Conservation (phyloP, 2,888 invertebrate genomes). For the Drosophila parthenogenetica region DNA sequence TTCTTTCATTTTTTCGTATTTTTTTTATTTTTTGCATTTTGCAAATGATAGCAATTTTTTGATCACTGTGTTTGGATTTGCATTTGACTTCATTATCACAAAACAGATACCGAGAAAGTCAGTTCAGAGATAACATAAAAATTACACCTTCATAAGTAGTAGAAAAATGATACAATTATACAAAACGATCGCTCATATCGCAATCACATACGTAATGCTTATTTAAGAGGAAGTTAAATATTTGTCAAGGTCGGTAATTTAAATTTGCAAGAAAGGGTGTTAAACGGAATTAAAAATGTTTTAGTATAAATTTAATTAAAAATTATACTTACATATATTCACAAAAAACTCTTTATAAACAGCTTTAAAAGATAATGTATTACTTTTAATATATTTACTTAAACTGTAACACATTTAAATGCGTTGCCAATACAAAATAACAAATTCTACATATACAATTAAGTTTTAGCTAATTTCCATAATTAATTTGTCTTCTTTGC, state of each 20-base stretch:
- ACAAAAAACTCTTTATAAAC: too few species aligned
- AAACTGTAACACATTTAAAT: too few species aligned
- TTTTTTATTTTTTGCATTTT: constrained; percentile 18
- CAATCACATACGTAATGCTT: constrained; percentile 9
- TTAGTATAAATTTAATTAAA: too few species aligned
- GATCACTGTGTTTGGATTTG: constrained; percentile 27
- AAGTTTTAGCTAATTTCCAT: too few species aligned
- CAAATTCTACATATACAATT: too few species aligned
- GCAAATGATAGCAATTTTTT: constrained; percentile 30
- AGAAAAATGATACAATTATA: constrained; percentile 23
- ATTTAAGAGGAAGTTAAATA: neutral
- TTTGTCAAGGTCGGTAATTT: neutral
- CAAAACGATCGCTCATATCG: constrained; percentile 2
- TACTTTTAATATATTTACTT: too few species aligned
- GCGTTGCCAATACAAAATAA: too few species aligned
- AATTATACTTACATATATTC: too few species aligned
- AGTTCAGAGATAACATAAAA: neutral
- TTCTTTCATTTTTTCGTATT: constrained; percentile 15
- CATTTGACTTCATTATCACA: constrained; percentile 26
- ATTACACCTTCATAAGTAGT: neutral
- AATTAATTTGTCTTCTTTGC: too few species aligned
- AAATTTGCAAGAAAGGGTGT: neutral
- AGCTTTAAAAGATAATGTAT: too few species aligned
- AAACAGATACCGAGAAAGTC: constrained; percentile 41
- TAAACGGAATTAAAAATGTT: too few species aligned